Base-by-base conservation (phyloP, 2,797 vertebrate species). In the Sebastiscus tertius region DNA sequence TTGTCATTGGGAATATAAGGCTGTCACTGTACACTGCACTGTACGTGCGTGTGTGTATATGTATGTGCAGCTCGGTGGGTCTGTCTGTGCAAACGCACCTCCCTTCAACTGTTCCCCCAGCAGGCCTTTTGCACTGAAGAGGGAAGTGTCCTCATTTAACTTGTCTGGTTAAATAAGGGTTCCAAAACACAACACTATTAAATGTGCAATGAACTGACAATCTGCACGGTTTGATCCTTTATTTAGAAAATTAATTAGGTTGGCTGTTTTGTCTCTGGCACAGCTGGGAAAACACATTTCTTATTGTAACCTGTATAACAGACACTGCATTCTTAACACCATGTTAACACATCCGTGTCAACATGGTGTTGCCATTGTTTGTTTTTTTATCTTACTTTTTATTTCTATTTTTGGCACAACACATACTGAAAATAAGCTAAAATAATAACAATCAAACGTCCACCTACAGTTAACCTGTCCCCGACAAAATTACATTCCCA, bases 1-100 rank as follows among this genome's bases (percentile, higher is more conserved):
- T 87, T 86, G 67, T 83, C 83, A 88, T 12, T 29, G 11, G 33
- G 27, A 79, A 80, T 66, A 86, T 39, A 64, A 69, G 31, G 64
- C 39, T 87, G 72, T 83, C 86, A 82, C 27, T 67, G 79, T 18
- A 54, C 42, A 34, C 42, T 64, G 64, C 69, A 14, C 18, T 63
- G 27, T 27, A 52, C 3, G 5, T 22, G 24, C 8, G 18, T 66
- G 36, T 73, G 66, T 72, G 55, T 29, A 26, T 49, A 42, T 29
- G 52, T 55, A 20, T 49, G 66, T 71, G 61, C 8, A 5, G 36
- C 26, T 66, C 12, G 34, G 36, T 61, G 42, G 26, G 54, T 63
- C 34, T 56, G 58, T 63, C 13, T 64, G 55, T 67, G 36, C 55
- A 58, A 67, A 75, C 62, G 59, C 6, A 55, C 83, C 60, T 74